phyloP scores from a whole-genome alignment of 2,888 invertebrate genomes.

The Diarsia dahlii region DNA sequence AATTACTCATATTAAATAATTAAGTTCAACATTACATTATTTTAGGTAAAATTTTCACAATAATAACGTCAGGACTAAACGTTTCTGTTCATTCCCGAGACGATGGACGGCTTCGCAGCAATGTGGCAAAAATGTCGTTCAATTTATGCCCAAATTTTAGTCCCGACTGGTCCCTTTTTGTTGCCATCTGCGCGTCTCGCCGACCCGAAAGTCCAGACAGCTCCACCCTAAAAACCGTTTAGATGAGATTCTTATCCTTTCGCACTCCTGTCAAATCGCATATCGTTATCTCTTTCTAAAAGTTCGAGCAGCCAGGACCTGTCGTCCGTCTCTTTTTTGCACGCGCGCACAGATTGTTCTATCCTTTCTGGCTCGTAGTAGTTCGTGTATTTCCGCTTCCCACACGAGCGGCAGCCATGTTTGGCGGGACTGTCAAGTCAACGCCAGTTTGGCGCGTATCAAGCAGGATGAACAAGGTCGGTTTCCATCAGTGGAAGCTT shows the following conservation, averaged over 20 bases:
- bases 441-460: conserved; percentile 90
- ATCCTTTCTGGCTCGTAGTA: conserved; percentile 88
- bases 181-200: conserved; percentile 88
- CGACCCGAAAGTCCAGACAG: conserved; percentile 88
- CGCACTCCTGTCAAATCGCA: conserved; percentile 82
- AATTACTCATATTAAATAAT: conserved; percentile 37
- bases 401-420: conserved; percentile 89
- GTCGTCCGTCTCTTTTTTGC: conserved; percentile 87
- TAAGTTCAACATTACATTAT: conserved; percentile 32
- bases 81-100: conserved; percentile 75
- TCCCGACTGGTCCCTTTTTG: conserved; percentile 88
- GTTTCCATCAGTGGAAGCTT: conserved; percentile 78
- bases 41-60: conserved; percentile 50
- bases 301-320: conserved; percentile 84
- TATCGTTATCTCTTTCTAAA: conserved; percentile 86
- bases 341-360: conserved; percentile 81
- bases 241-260: conserved; percentile 85
- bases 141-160: conserved; percentile 89
- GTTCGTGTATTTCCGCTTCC: conserved; percentile 90
- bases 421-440: conserved; percentile 90
- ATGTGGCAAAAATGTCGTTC: conserved; percentile 90
- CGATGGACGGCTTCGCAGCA: conserved; percentile 76
- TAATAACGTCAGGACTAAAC: conserved; percentile 64
- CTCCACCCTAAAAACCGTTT: conserved; percentile 91
- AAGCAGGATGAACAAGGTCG: conserved; percentile 85